phyloP scores from a whole-genome alignment of 2,888 invertebrate species.

The Perithous albicinctus region DNA sequence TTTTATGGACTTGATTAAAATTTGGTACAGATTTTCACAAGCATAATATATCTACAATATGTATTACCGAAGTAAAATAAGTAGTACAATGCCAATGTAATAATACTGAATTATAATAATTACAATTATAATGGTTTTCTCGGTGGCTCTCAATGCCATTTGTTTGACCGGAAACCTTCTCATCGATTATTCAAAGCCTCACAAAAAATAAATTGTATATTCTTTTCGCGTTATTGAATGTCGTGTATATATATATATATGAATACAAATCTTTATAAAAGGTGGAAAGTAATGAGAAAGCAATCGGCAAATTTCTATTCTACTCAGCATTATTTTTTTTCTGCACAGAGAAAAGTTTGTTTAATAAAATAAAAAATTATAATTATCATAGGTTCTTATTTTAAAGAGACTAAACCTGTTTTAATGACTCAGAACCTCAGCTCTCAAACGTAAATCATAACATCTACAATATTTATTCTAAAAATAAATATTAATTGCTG shows the following conservation, averaged over 20 bases:
- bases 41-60: no score
- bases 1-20: no score
- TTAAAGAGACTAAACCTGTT: neutral
- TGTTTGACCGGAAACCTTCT: conserved; percentile 79
- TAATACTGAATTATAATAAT: no score
- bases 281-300: no score
- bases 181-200: conserved; percentile 79
- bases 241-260: neutral
- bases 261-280: neutral
- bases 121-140: no score
- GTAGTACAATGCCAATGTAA: no score
- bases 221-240: neutral
- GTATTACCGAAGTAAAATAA: no score
- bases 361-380: no score
- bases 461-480: neutral
- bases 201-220: conserved; percentile 71
- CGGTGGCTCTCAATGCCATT: conserved; percentile 79
- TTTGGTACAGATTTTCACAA: no score
- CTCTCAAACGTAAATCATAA: neutral
- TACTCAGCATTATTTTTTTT: neutral
- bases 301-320: neutral
- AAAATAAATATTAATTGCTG: neutral
- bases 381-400: no score
- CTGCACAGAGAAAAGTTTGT: no score
- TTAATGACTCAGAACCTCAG: neutral